Conservation (phyloP, 2,113 vertebrate species). For the Chrysemys picta region DNA sequence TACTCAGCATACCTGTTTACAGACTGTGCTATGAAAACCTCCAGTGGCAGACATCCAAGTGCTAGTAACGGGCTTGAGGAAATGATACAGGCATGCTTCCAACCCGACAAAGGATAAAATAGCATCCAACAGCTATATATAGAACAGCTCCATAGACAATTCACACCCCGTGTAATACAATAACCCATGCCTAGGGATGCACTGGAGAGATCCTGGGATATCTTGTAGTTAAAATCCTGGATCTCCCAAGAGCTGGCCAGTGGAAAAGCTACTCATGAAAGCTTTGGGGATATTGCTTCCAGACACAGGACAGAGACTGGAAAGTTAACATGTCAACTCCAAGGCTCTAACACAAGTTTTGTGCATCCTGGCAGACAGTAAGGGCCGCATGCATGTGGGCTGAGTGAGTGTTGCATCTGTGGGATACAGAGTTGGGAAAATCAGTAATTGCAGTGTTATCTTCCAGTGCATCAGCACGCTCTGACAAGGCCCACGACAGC, state of each 20-base stretch:
- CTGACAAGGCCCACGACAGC: background rate
- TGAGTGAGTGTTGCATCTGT: too few species aligned
- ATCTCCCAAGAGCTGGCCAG: background rate
- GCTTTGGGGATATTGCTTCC: background rate
- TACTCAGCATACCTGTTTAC: background rate
- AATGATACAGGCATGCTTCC: background rate
- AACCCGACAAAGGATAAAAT: background rate
- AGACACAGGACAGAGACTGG: accelerated
- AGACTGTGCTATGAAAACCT: background rate
- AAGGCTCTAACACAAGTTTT: background rate
- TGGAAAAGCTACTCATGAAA: background rate
- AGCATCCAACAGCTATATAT: background rate
- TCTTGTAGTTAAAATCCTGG: accelerated
- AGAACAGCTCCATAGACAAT: background rate
- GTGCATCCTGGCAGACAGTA: background rate
- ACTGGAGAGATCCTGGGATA: accelerated
- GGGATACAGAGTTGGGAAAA: background rate
- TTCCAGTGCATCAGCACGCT: background rate
- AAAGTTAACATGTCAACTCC: background rate
- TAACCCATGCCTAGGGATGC: accelerated
- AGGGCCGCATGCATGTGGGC: accelerated
- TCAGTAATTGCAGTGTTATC: accelerated
- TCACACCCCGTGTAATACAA: background rate
- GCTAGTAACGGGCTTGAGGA: slow-evolving; percentile 1
- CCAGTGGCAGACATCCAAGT: background rate